A percentile compares a stretch with the other conserved stretches of the same genome.
phyloP scores from a whole-genome alignment of 1,140 invertebrate species.

The Hycleus cichorii region DNA sequence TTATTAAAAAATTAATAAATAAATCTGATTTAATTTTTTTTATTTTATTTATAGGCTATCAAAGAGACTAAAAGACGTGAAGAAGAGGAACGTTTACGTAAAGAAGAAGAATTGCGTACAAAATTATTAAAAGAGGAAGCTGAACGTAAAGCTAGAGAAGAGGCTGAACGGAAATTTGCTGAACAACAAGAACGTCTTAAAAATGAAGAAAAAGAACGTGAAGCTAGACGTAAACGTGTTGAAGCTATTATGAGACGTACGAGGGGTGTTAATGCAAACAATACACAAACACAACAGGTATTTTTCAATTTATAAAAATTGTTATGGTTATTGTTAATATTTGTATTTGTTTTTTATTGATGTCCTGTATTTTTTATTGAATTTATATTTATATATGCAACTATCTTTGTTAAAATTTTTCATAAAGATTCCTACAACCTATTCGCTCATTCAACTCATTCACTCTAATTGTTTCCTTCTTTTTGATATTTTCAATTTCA shows the following conservation, averaged over 20 bases:
- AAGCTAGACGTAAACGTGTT: conserved; percentile 67
- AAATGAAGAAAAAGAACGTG: conserved; percentile 72
- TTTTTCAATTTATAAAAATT: not conserved
- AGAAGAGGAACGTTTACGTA: conserved; percentile 54
- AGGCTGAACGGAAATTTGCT: conserved; percentile 63
- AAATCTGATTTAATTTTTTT: not conserved
- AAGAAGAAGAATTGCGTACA: conserved; percentile 60
- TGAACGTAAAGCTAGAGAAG: conserved; percentile 65
- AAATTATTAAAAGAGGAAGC: conserved; percentile 70
- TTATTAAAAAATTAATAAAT: not conserved
- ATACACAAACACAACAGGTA: conserved; percentile 44
- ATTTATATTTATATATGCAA: too few relatives aligned
- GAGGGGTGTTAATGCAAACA: conserved; percentile 54
- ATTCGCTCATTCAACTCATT: too few relatives aligned
- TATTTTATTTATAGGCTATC: conserved; percentile 32
- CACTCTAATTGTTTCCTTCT: too few relatives aligned
- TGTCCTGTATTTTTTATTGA: not conserved
- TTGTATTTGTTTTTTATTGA: not conserved
- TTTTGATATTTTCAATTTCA: too few relatives aligned
- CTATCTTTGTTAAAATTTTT: too few relatives aligned
- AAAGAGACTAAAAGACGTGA: conserved; percentile 56
- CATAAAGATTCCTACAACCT: too few relatives aligned
- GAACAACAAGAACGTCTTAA: conserved; percentile 68
- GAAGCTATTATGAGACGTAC: conserved; percentile 80
- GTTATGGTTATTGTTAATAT: too few relatives aligned